phyloP scores from a whole-genome alignment of 2,113 vertebrate genomes.

The Anser cygnoides region DNA sequence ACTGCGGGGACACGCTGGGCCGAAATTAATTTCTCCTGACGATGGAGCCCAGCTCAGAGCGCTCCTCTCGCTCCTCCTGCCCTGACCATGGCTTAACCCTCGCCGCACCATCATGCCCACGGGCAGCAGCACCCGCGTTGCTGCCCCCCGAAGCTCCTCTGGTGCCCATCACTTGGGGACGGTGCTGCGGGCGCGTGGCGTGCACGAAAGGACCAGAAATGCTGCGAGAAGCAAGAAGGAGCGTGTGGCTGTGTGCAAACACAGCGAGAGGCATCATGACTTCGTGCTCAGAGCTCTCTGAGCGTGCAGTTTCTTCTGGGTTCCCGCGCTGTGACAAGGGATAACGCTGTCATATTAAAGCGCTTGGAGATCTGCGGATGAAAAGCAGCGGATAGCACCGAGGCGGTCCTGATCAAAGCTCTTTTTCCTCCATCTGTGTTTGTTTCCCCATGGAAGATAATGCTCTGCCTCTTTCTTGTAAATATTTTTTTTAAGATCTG shows the following conservation, averaged over 20 bases:
- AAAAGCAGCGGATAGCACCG: neutral
- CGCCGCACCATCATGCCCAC: accelerated
- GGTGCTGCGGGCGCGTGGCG: neutral
- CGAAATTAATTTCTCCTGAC: neutral
- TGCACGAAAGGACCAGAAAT: accelerated
- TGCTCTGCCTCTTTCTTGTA: conserved; percentile 63
- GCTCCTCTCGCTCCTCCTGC: neutral
- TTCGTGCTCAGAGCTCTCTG: neutral
- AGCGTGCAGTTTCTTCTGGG: neutral
- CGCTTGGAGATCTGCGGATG: conserved; percentile 30
- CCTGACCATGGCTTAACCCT: neutral
- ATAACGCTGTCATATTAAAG: conserved; percentile 40
- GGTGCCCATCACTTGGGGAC: accelerated
- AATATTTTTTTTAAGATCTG: conserved; percentile 60
- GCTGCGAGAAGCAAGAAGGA: neutral
- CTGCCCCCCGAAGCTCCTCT: neutral
- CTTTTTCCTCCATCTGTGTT: conserved; percentile 48
- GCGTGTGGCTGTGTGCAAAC: neutral
- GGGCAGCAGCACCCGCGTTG: neutral
- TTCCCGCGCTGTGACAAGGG: conserved; percentile 22
- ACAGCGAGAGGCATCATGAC: neutral
- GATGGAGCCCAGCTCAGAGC: accelerated
- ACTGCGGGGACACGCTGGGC: accelerated
- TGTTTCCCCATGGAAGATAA: conserved; percentile 63
- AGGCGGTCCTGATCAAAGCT: conserved; percentile 61